Percentiles rank a stretch among this genome's conserved stretches.
Evolutionary conservation across 2,888 invertebrate genomes (phyloP).

Genomic region (Smittia aterrima): DNA sequence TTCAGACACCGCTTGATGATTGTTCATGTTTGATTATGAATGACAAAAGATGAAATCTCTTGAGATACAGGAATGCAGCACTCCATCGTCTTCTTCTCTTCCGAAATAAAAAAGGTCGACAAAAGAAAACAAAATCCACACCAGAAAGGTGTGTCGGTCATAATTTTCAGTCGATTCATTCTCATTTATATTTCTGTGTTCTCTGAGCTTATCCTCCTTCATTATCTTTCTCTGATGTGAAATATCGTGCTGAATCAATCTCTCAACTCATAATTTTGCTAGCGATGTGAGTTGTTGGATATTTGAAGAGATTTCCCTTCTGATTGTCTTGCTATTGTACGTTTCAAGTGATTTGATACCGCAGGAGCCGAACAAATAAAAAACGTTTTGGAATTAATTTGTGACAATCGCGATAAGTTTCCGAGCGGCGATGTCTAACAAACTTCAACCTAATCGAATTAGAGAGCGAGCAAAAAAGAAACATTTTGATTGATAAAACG

Average conservation of each 20-base stretch:
- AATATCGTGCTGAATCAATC: neutral
- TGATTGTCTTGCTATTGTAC: neutral
- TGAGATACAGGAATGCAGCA: constrained; percentile 7
- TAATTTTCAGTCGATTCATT: neutral
- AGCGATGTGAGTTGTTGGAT: neutral
- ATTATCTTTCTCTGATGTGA: neutral
- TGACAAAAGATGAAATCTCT: constrained; percentile 18
- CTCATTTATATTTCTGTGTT: neutral
- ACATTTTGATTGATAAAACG: no score
- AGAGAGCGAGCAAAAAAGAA: no score
- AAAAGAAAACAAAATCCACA: neutral
- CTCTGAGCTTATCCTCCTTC: neutral
- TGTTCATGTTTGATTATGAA: neutral
- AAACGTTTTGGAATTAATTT: neutral
- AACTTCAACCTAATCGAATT: no score
- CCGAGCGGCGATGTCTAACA: neutral
- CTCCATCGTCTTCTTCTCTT: neutral
- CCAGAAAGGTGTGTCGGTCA: constrained; percentile 6
- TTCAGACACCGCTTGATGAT: neutral
- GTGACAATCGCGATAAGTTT: neutral
- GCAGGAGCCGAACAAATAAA: no score
- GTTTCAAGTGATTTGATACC: no score
- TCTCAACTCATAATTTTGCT: neutral
- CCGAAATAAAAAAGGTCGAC: neutral
- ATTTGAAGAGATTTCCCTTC: no score